phyloP scores from a whole-genome alignment of 2,113 vertebrate genomes.

The Etia nguti region DNA sequence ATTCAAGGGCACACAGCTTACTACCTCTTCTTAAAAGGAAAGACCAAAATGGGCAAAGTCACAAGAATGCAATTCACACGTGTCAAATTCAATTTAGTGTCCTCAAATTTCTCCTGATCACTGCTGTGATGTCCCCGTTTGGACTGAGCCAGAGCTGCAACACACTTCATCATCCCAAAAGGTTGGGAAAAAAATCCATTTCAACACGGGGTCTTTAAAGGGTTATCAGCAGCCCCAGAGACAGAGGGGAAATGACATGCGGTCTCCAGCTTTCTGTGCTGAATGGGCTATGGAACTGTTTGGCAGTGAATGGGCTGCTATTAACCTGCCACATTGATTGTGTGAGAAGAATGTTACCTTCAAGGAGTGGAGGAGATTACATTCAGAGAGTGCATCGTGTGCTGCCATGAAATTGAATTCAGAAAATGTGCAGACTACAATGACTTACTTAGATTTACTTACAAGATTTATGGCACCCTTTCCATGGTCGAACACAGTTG shows the following conservation, averaged over 20 bases:
- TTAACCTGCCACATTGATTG: slow-evolving; percentile 13
- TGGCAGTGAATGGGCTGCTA: background rate
- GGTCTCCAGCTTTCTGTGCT: background rate
- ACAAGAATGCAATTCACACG: background rate
- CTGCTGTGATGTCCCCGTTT: background rate
- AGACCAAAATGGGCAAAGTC: background rate
- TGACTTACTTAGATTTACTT: background rate
- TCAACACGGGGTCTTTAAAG: background rate
- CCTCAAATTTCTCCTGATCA: background rate
- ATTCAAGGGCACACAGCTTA: background rate
- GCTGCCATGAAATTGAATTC: background rate
- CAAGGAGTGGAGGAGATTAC: background rate
- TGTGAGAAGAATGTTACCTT: background rate
- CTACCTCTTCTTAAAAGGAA: background rate
- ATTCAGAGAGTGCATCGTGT: background rate
- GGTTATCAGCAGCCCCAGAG: slow-evolving; percentile 32
- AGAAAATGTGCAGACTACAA: background rate
- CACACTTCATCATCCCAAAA: slow-evolving; percentile 12
- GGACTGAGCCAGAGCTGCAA: background rate
- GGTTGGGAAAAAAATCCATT: slow-evolving; percentile 39
- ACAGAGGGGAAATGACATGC: background rate
- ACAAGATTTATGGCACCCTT: background rate
- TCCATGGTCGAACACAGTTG: background rate
- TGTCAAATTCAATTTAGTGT: slow-evolving; percentile 1
- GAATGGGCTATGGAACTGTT: background rate